Evolutionary conservation across 2,888 invertebrate species (phyloP).

Genomic region (Drosophila affinis): DNA sequence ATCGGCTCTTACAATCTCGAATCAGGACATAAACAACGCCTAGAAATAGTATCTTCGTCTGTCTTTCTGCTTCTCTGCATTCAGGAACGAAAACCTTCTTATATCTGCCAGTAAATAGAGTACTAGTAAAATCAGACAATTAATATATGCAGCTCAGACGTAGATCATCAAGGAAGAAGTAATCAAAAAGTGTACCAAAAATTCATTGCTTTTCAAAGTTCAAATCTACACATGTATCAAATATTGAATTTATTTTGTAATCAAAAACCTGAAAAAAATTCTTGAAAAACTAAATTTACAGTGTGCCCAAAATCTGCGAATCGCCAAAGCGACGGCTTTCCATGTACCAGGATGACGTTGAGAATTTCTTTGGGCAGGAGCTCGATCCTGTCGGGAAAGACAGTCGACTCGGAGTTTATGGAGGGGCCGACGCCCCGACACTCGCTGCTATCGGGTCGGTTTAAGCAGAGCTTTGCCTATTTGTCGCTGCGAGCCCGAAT

Average conservation of each 20-base stretch:
- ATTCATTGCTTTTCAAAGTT: no score
- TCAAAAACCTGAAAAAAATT: neutral
- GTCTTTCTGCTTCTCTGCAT: no score
- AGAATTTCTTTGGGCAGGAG: neutral
- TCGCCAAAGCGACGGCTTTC: neutral
- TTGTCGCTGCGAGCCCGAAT: constrained; percentile 92
- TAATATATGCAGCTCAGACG: no score
- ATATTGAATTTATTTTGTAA: neutral
- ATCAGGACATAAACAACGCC: no score
- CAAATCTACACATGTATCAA: neutral
- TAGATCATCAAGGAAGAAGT: no score
- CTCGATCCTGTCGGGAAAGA: neutral
- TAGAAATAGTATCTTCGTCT: no score
- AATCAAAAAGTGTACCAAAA: no score
- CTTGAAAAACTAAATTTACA: neutral
- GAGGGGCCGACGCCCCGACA: constrained; percentile 86
- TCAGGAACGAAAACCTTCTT: no score
- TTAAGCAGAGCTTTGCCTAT: constrained; percentile 91
- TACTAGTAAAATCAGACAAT: no score
- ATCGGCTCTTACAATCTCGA: no score
- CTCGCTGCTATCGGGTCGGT: constrained; percentile 86
- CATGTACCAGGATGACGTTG: neutral
- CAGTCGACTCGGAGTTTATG: constrained; percentile 75
- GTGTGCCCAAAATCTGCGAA: neutral
- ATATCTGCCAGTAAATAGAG: no score